A percentile compares a stretch with the other conserved stretches of the same genome.
Evolutionary conservation across 2,888 invertebrate genomes (phyloP).

Genomic region (Parnassius mnemosyne): DNA sequence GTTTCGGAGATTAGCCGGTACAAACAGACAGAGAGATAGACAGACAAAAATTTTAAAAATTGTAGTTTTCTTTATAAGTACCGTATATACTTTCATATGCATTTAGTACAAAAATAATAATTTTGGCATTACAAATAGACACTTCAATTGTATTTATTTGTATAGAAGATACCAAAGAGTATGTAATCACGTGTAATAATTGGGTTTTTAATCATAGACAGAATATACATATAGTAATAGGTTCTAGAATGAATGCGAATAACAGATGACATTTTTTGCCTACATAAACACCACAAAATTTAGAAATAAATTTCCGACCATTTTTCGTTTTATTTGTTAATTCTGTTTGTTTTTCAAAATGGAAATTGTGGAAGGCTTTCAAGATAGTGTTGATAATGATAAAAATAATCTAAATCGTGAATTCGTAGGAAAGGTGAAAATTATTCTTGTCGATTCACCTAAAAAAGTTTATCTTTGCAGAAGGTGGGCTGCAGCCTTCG

Average conservation of each 20-base stretch:
- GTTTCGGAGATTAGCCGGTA: too few relatives aligned
- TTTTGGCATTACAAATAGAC: too few relatives aligned
- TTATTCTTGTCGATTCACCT: slow-evolving; percentile 52
- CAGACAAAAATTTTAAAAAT: too few relatives aligned
- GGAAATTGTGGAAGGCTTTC: slow-evolving; percentile 3
- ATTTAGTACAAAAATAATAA: too few relatives aligned
- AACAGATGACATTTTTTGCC: slow-evolving; percentile 2
- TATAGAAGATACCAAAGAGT: too few relatives aligned
- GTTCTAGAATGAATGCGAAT: not conserved
- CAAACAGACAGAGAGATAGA: too few relatives aligned
- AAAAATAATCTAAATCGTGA: slow-evolving; percentile 35
- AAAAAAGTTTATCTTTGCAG: slow-evolving; percentile 36
- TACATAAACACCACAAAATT: slow-evolving; percentile 2
- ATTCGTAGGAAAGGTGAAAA: slow-evolving; percentile 59
- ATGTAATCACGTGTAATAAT: too few relatives aligned
- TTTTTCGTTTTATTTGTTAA: not conserved
- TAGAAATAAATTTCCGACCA: slow-evolving; percentile 3
- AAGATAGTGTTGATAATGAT: slow-evolving; percentile 2
- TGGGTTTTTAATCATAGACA: too few relatives aligned
- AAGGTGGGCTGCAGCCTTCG: slow-evolving; percentile 38
- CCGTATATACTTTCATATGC: too few relatives aligned
- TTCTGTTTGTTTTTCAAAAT: not conserved
- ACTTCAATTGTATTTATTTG: too few relatives aligned
- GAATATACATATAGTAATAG: too few relatives aligned
- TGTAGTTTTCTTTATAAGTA: too few relatives aligned